phyloP scores from a whole-genome alignment of 2,797 vertebrate genomes.

The Myotis pilosus region DNA sequence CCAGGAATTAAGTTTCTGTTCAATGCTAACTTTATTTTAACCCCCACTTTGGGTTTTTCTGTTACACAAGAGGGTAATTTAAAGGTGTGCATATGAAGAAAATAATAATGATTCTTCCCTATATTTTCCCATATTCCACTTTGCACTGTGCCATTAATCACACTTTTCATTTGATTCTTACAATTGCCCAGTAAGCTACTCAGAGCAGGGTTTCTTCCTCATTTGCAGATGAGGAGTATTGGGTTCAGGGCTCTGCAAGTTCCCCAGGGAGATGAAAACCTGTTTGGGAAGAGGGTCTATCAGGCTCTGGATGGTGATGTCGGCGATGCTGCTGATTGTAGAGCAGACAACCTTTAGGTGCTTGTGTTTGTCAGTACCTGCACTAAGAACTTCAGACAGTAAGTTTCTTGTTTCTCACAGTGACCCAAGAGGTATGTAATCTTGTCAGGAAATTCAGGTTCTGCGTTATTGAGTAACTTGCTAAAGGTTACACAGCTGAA shows the following conservation, averaged over 20 bases:
- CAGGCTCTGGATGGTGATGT: neutral
- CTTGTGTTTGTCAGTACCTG: neutral
- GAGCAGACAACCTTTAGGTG: neutral
- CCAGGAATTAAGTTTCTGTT: neutral
- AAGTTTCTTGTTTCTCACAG: neutral
- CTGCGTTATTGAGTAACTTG: neutral
- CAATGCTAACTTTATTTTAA: slow-evolving; percentile 30
- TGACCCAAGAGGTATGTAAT: neutral
- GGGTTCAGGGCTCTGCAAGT: neutral
- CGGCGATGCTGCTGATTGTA: neutral
- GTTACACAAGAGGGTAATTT: neutral
- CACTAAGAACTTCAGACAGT: slow-evolving; percentile 1
- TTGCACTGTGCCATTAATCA: neutral
- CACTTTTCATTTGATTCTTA: neutral
- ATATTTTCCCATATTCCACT: neutral
- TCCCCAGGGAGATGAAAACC: slow-evolving; percentile 24
- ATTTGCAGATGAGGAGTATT: neutral
- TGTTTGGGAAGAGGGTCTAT: neutral
- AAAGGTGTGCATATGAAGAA: neutral
- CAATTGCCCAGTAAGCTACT: neutral
- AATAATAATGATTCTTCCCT: neutral
- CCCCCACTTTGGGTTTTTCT: neutral
- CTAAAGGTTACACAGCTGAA: slow-evolving; percentile 29
- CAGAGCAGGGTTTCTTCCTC: neutral
- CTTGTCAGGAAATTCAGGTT: neutral